Evolutionary conservation across 2,797 vertebrate species (phyloP).

Genomic region (Alfaro cultratus): DNA sequence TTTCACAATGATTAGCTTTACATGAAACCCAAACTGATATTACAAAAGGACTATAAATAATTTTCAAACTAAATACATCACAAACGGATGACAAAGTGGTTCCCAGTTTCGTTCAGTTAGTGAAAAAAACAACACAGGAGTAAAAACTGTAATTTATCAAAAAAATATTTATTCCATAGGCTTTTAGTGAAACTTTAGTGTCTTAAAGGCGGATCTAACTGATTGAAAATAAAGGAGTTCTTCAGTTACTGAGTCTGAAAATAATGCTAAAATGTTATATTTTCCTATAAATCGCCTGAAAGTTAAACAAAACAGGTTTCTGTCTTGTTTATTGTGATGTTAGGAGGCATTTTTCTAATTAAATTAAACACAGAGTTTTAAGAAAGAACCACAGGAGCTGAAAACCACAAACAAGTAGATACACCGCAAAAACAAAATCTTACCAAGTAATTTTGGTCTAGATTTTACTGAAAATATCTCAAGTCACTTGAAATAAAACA

Average conservation of each 20-base stretch:
- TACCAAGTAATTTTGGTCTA: too few relatives aligned
- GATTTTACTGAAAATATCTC: too few relatives aligned
- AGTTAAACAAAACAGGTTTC: not conserved
- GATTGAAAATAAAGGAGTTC: not conserved
- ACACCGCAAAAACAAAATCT: too few relatives aligned
- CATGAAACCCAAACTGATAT: constrained; percentile 56
- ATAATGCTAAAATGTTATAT: not conserved
- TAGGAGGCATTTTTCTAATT: not conserved
- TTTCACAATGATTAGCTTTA: constrained; percentile 60
- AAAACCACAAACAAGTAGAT: not conserved
- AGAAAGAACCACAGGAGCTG: not conserved
- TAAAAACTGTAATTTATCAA: not conserved
- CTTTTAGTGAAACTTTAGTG: constrained; percentile 13
- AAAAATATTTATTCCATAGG: not conserved
- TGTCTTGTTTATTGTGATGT: not conserved
- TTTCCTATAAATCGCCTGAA: not conserved
- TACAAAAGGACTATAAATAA: constrained; percentile 75
- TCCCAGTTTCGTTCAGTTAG: not conserved
- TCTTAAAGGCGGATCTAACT: constrained; percentile 16
- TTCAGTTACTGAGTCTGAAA: not conserved
- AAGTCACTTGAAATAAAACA: too few relatives aligned
- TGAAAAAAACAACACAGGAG: not conserved
- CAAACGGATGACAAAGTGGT: not conserved
- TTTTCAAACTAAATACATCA: not conserved
- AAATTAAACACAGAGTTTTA: not conserved